These are phyloP conservation scores for Synodontis membranacea DNA, from an alignment of 2,113 vertebrate genomes.

Conservation along the genomic window DNA sequence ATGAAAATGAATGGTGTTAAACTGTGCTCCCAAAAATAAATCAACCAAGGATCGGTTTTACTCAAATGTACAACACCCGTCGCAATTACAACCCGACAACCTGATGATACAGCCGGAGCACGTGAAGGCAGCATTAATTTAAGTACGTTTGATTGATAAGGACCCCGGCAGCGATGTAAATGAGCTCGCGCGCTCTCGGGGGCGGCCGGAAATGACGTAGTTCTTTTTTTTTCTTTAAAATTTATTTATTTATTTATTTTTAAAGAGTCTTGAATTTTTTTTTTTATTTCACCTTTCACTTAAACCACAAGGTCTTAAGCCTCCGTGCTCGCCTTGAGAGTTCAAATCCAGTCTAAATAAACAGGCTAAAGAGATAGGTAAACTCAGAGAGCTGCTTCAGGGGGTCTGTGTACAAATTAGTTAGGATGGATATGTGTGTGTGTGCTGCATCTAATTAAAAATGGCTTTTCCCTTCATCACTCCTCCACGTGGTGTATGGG, in stretches of 20 bases:
- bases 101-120: background rate
- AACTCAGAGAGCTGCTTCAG: constrained; percentile 21
- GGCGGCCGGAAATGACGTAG: background rate
- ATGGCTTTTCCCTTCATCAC: constrained; percentile 66
- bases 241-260: background rate
- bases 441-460: constrained; percentile 74
- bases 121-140: background rate
- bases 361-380: constrained; percentile 13
- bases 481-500: constrained; percentile 79
- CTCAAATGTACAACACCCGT: background rate
- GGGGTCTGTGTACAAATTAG: constrained; percentile 43
- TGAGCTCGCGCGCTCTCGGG: background rate
- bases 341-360: constrained; percentile 6
- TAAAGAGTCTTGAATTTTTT: background rate
- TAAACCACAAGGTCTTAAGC: background rate
- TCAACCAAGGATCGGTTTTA: too few species aligned
- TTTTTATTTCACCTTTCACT: background rate
- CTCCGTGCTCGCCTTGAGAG: background rate
- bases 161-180: background rate
- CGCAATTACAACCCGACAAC: background rate
- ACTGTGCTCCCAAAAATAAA: background rate
- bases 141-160: background rate
- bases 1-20: background rate
- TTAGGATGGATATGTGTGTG: constrained; percentile 59
- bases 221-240: background rate